These are phyloP conservation scores for Tenrec ecaudatus DNA, from an alignment of 2,113 vertebrate genomes.

Conservation along the genomic window DNA sequence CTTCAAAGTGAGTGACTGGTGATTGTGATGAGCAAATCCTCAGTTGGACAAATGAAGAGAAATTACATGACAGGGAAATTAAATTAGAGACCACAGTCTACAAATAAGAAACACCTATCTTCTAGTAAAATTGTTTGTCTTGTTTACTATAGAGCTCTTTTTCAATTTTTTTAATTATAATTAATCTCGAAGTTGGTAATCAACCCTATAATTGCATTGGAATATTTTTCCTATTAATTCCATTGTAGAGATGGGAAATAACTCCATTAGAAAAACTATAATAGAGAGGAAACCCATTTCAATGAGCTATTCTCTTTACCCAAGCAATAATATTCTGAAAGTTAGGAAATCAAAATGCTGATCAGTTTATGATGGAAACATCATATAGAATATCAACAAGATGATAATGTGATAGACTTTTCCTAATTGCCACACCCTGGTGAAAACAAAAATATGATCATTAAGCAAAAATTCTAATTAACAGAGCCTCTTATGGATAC, in stretches of 20 bases:
- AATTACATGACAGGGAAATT: neutral
- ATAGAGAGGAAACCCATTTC: conserved; percentile 19
- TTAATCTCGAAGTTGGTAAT: neutral
- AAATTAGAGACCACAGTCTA: neutral
- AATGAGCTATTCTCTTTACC: conserved; percentile 9
- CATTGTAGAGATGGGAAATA: conserved; percentile 10
- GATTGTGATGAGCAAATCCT: neutral
- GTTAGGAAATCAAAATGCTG: conserved; percentile 46
- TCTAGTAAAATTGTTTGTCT: neutral
- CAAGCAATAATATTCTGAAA: conserved; percentile 17
- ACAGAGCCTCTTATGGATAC: neutral
- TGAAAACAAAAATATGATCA: conserved; percentile 69
- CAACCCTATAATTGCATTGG: neutral
- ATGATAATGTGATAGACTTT: conserved; percentile 34
- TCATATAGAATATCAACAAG: conserved; percentile 56
- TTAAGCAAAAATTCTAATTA: conserved; percentile 55
- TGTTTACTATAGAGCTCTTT: neutral
- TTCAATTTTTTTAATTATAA: neutral
- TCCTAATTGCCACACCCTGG: conserved; percentile 28
- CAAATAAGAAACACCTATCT: neutral
- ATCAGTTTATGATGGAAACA: conserved; percentile 45
- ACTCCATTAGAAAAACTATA: neutral
- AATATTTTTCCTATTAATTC: neutral
- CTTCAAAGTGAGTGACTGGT: neutral
- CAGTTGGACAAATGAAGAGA: neutral